These are phyloP conservation scores for Athene cunicularia DNA, from an alignment of 2,113 vertebrate species.

Conservation along the genomic window DNA sequence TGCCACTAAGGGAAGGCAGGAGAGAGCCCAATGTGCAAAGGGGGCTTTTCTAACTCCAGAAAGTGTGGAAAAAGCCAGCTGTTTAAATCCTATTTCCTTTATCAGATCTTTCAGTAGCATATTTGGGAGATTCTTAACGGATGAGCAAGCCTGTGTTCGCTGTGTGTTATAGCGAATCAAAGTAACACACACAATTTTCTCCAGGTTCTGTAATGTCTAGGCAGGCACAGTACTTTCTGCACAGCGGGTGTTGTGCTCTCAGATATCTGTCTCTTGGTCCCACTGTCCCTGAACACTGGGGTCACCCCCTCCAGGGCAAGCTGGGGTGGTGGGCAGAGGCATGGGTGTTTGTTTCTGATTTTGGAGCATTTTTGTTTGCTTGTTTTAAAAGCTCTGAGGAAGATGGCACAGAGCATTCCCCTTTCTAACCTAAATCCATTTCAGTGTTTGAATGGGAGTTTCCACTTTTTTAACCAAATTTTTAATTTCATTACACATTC, in stretches of 20 bases:
- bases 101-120: background rate
- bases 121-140: background rate
- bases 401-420: background rate
- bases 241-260: background rate
- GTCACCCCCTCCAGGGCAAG: background rate
- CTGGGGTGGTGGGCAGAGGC: background rate
- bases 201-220: background rate
- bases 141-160: background rate
- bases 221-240: background rate
- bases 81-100: background rate
- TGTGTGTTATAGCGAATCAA: rapidly evolving
- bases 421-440: background rate
- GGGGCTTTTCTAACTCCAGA: background rate
- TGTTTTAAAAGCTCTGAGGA: background rate
- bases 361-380: background rate
- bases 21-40: background rate
- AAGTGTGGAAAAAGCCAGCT: background rate
- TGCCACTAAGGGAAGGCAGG: background rate
- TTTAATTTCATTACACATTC: background rate
- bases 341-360: background rate
- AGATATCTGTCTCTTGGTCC: rapidly evolving
- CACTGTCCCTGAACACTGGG: background rate
- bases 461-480: background rate
- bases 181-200: background rate
- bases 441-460: background rate